Evolutionary conservation across 2,113 vertebrate species (phyloP).

Genomic region (Megatriorchis doriae): DNA sequence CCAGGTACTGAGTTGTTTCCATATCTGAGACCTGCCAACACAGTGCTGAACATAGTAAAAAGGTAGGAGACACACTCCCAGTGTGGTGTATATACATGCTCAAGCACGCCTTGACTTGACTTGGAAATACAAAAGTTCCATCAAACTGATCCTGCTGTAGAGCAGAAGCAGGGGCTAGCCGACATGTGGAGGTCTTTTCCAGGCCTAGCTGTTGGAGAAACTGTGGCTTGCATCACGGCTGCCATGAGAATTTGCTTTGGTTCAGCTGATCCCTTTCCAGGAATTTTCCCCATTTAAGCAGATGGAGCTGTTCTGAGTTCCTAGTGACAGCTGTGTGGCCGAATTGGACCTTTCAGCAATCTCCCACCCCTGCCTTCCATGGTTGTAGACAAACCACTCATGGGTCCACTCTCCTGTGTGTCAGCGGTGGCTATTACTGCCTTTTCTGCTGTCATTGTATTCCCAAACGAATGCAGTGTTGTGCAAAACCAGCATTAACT

Average conservation of each 20-base stretch:
- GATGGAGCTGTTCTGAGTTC: background rate
- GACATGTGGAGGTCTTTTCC: background rate
- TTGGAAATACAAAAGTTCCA: background rate
- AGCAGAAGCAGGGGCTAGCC: background rate
- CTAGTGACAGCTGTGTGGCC: accelerated
- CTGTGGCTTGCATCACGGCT: accelerated
- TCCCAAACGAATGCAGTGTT: background rate
- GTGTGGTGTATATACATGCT: background rate
- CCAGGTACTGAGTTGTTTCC: background rate
- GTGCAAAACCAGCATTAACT: background rate
- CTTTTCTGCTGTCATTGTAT: background rate
- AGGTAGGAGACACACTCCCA: background rate
- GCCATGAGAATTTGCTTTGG: background rate
- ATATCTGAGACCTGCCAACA: background rate
- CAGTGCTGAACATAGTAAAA: background rate
- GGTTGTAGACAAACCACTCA: background rate
- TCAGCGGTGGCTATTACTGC: background rate
- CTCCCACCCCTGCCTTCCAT: background rate
- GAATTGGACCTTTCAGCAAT: background rate
- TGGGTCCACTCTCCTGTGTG: background rate
- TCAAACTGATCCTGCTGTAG: background rate
- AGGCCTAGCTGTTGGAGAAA: background rate
- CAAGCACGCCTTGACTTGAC: background rate
- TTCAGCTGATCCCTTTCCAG: background rate
- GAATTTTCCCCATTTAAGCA: background rate